phyloP scores from a whole-genome alignment of 2,113 vertebrate genomes.

The Mormyrus iriodes region DNA sequence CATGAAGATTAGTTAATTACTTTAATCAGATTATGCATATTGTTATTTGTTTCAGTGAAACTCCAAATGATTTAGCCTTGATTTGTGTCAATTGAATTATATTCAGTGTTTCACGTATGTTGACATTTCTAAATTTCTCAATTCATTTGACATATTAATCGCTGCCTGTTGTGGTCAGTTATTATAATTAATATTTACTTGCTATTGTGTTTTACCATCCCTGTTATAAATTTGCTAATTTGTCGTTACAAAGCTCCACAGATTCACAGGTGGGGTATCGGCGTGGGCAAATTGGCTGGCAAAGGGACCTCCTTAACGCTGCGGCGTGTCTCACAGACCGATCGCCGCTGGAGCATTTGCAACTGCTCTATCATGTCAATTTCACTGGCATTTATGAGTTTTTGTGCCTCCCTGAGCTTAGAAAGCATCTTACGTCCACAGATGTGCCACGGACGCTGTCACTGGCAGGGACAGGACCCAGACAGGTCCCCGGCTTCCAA shows the following conservation, averaged over 20 bases:
- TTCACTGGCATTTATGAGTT: neutral
- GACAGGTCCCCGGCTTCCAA: neutral
- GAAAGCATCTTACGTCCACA: neutral
- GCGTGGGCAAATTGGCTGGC: neutral
- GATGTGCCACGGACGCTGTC: neutral
- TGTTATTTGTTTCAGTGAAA: neutral
- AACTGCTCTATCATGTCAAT: neutral
- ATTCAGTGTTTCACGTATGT: neutral
- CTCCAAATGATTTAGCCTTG: neutral
- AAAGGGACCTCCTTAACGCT: neutral
- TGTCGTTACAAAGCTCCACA: neutral
- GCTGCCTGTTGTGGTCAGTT: neutral
- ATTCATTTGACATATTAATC: neutral
- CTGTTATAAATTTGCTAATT: neutral
- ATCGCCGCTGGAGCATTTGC: neutral
- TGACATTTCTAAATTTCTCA: neutral
- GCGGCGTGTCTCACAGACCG: neutral
- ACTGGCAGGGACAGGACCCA: neutral
- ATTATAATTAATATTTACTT: neutral
- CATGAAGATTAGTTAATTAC: neutral
- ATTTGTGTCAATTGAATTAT: constrained; percentile 10
- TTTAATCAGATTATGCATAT: constrained; percentile 8
- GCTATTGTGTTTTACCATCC: neutral
- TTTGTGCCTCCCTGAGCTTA: neutral
- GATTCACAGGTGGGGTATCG: neutral